These are phyloP conservation scores for Elaphurus davidianus DNA, from an alignment of 2,113 vertebrate species.

Conservation along the genomic window DNA sequence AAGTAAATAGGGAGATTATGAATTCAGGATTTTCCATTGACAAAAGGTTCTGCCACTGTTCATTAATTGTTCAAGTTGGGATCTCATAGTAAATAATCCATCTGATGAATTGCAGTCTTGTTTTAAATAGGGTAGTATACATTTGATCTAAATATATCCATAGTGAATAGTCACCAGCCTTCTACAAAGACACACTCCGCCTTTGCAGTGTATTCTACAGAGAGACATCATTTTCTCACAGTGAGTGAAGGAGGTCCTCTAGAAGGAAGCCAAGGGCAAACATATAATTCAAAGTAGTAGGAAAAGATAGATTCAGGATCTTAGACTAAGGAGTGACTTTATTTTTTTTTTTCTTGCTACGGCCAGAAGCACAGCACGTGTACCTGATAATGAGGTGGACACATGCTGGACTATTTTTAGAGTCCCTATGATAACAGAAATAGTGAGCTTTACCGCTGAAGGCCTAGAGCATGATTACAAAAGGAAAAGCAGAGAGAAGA, in stretches of 20 bases:
- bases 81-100: conserved; percentile 14
- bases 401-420: neutral
- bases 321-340: neutral
- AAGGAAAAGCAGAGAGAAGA: neutral
- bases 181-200: conserved; percentile 52
- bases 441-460: neutral
- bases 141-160: conserved; percentile 60
- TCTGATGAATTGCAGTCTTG: neutral
- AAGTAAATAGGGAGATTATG: neutral
- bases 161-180: conserved; percentile 71
- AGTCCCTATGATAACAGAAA: neutral
- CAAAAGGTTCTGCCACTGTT: conserved; percentile 2
- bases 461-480: neutral
- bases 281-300: neutral
- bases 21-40: conserved; percentile 9
- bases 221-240: conserved; percentile 64
- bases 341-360: neutral
- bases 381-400: neutral
- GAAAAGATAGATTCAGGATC: conserved; percentile 18
- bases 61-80: neutral
- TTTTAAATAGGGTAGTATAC: conserved; percentile 64
- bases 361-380: conserved; percentile 12
- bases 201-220: conserved; percentile 58
- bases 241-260: conserved; percentile 18
- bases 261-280: conserved; percentile 45